Conservation (phyloP, 2,888 invertebrate species). For the Andrena minutula region DNA sequence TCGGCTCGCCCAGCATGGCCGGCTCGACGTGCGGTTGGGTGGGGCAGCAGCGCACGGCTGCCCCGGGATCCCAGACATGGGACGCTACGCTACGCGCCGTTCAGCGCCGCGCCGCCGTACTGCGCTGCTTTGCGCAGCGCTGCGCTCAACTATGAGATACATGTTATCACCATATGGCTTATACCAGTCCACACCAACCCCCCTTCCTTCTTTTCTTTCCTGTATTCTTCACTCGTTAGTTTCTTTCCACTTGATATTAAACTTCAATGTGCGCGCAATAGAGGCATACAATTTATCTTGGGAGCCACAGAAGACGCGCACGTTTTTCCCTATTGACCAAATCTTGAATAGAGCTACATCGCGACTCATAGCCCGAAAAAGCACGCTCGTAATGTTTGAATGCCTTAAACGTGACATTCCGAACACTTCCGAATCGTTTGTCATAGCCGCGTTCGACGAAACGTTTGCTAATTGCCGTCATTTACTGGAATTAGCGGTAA, state of each 20-base stretch:
- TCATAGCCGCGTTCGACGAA: not conserved
- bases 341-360: not conserved
- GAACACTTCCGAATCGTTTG: not conserved
- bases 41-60: slow-evolving; percentile 85
- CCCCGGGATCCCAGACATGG: slow-evolving; percentile 69
- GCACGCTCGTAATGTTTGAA: not conserved
- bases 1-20: slow-evolving; percentile 78
- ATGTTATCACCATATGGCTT: not conserved
- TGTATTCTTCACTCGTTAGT: not conserved
- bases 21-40: slow-evolving; percentile 74
- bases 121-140: slow-evolving; percentile 13
- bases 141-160: not conserved
- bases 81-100: slow-evolving; percentile 24
- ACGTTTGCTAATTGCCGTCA: not conserved
- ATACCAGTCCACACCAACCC: not conserved
- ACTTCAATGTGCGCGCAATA: not conserved
- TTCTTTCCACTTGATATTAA: not conserved
- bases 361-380: not conserved
- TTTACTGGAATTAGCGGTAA: not conserved
- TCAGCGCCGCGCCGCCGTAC: not conserved
- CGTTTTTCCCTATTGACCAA: not conserved
- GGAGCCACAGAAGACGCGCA: not conserved
- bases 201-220: too few species aligned
- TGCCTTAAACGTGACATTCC: not conserved
- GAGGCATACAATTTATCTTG: not conserved